Conservation (phyloP, 1,140 invertebrate species). For the Drosophila equinoxialis region DNA sequence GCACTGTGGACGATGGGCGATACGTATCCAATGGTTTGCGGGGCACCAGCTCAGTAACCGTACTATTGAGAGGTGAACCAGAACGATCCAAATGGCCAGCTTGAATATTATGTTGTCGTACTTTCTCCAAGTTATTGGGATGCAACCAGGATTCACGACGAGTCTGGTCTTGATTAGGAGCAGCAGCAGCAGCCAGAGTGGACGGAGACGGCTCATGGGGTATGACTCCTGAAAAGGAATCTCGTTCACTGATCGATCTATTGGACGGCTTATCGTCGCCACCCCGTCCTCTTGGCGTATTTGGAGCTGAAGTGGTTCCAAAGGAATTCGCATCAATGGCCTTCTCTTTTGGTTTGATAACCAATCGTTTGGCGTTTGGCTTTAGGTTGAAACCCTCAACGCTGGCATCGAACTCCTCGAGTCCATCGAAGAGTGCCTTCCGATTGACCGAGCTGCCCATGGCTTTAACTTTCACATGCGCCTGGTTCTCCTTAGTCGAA, state of each 20-base stretch:
- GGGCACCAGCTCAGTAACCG: constrained; percentile 66
- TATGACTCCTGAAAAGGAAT: constrained; percentile 60
- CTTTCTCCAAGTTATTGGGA: constrained; percentile 75
- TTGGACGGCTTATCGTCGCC: not conserved
- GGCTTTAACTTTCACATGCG: constrained; percentile 86
- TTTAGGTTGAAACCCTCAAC: constrained; percentile 87
- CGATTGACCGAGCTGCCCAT: constrained; percentile 84
- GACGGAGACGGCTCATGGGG: constrained; percentile 38
- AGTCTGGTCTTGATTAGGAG: constrained; percentile 46
- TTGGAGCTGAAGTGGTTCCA: not conserved
- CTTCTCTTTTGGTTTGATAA: constrained; percentile 83
- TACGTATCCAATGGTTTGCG: constrained; percentile 75
- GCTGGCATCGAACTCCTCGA: constrained; percentile 87
- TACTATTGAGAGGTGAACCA: constrained; percentile 63
- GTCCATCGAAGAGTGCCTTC: constrained; percentile 88
- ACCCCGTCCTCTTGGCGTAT: constrained; percentile 13
- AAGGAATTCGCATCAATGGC: not conserved
- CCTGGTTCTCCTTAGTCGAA: constrained; percentile 84
- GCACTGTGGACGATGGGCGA: constrained; percentile 34
- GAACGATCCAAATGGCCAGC: constrained; percentile 50
- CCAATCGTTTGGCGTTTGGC: constrained; percentile 86
- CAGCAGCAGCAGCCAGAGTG: not conserved
- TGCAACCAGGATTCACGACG: constrained; percentile 80
- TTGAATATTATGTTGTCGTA: constrained; percentile 76
- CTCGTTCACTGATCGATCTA: constrained; percentile 35